Percentiles rank a stretch among this genome's conserved stretches.
Conservation (phyloP, 1,140 invertebrate genomes). For the Patella vulgata region DNA sequence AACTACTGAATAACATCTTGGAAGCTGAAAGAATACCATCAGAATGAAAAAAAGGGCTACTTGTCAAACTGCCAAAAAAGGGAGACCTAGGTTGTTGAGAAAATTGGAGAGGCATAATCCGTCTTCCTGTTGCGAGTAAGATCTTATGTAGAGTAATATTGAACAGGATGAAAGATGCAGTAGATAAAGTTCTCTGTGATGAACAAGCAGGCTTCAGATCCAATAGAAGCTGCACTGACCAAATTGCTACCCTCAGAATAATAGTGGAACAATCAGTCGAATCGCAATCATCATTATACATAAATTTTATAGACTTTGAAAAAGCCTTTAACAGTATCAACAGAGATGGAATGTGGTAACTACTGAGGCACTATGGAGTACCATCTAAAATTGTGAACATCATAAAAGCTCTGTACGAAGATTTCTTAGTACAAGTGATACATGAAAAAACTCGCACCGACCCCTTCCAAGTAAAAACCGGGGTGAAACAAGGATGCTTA, state of each 20-base stretch:
- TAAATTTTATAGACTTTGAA: slow-evolving; percentile 19
- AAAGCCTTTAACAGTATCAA: slow-evolving; percentile 35
- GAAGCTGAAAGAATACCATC: too few relatives aligned
- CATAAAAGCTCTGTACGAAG: slow-evolving; percentile 21
- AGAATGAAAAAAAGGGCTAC: too few relatives aligned
- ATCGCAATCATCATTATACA: slow-evolving; percentile 19
- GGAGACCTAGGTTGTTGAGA: slow-evolving; percentile 30
- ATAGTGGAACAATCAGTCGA: slow-evolving; percentile 29
- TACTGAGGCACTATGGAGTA: slow-evolving; percentile 21
- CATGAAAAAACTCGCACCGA: slow-evolving; percentile 15
- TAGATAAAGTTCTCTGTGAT: slow-evolving; percentile 11
- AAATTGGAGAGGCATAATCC: slow-evolving; percentile 41
- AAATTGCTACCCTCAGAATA: slow-evolving; percentile 26
- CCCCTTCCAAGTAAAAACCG: slow-evolving; percentile 24
- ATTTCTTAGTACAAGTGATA: slow-evolving; percentile 8
- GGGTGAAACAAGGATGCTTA: slow-evolving; percentile 5
- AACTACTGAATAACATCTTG: too few relatives aligned
- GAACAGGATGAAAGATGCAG: slow-evolving; percentile 3
- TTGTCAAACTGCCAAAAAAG: too few relatives aligned
- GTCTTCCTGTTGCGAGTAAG: slow-evolving; percentile 39
- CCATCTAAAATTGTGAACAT: slow-evolving; percentile 22
- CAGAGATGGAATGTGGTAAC: slow-evolving; percentile 20
- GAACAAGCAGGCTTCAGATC: slow-evolving; percentile 21
- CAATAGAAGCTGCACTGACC: slow-evolving; percentile 21
- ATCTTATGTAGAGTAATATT: slow-evolving; percentile 21